Conservation (phyloP, 2,888 invertebrate species). For the Heteromurus nitidus region DNA sequence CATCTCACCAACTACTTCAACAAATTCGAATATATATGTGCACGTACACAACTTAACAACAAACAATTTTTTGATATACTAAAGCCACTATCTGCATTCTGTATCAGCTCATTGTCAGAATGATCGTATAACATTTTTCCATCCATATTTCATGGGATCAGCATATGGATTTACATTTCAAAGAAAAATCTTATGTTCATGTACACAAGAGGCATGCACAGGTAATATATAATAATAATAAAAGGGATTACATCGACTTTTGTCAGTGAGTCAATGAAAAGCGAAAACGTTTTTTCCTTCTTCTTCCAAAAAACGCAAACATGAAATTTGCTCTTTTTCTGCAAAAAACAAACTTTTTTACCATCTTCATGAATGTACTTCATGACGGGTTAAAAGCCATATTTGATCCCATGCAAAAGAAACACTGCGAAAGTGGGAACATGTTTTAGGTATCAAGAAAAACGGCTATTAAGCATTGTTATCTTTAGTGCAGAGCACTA, state of each 20-base stretch:
- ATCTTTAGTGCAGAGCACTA: constrained; percentile 3
- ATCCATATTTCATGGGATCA: constrained; percentile 36
- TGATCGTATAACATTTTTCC: neutral
- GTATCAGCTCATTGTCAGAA: too few species aligned
- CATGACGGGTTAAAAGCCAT: constrained; percentile 55
- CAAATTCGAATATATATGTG: too few species aligned
- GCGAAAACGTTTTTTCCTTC: constrained; percentile 4
- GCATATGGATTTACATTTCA: constrained; percentile 5
- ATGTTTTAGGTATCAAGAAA: constrained; percentile 29
- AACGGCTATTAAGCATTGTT: constrained; percentile 26
- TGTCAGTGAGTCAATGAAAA: constrained; percentile 29
- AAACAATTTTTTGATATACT: neutral
- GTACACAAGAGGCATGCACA: neutral
- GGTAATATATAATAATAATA: too few species aligned
- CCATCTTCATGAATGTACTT: constrained; percentile 29
- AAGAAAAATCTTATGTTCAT: too few species aligned
- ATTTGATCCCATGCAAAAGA: constrained; percentile 18
- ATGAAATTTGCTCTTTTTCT: constrained; percentile 17
- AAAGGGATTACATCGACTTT: constrained; percentile 31
- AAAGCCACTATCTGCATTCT: constrained; percentile 1
- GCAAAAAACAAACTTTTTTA: constrained; percentile 6
- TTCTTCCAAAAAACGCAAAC: constrained; percentile 6
- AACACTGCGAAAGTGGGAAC: constrained; percentile 24
- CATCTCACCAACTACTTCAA: too few species aligned
- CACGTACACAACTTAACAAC: too few species aligned